phyloP scores from a whole-genome alignment of 1,140 invertebrate species.

The Oreohelix idahoensis region DNA sequence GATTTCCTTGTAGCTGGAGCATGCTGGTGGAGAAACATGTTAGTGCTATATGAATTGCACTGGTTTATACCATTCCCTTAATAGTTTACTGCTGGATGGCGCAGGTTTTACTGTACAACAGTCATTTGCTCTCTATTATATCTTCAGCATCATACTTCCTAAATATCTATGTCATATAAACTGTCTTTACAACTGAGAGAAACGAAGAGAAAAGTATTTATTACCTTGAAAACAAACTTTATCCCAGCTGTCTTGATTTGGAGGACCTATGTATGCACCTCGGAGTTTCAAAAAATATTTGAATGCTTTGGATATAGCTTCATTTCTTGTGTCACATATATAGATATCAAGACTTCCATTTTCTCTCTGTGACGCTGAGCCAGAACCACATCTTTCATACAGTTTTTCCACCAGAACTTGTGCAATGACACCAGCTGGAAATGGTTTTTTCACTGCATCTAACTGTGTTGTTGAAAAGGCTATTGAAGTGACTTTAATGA shows the following conservation, averaged over 20 bases:
- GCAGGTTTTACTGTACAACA: no score
- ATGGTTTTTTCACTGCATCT: not conserved
- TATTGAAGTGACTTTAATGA: not conserved
- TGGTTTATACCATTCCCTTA: no score
- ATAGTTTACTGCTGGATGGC: no score
- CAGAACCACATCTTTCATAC: not conserved
- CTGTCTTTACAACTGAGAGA: no score
- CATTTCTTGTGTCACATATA: not conserved
- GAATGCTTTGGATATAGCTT: slow-evolving; percentile 1
- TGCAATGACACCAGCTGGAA: slow-evolving; percentile 8
- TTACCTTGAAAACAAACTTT: not conserved
- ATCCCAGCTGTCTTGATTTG: not conserved
- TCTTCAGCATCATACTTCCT: no score
- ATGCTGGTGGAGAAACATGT: no score
- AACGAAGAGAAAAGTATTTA: no score
- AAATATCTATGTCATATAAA: no score
- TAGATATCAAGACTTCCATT: not conserved
- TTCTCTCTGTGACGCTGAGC: not conserved
- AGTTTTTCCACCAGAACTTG: not conserved
- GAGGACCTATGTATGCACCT: not conserved
- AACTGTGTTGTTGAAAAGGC: not conserved
- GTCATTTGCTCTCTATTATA: no score
- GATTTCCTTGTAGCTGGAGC: no score
- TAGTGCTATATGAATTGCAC: no score
- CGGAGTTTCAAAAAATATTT: not conserved